Conservation (phyloP, 1,140 invertebrate genomes). For the Drosophila repletoides region DNA sequence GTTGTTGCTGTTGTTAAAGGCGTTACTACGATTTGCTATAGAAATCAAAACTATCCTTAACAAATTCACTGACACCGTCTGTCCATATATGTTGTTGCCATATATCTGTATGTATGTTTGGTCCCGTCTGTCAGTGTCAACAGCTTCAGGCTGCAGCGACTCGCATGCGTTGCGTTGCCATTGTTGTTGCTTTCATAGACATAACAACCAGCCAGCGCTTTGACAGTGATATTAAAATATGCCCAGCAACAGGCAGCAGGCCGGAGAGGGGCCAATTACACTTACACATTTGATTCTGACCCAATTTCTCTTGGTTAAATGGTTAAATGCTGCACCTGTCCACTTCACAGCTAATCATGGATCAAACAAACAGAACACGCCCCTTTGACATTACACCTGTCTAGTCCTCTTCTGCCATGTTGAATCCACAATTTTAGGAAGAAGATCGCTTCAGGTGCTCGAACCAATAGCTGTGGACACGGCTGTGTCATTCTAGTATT, state of each 20-base stretch:
- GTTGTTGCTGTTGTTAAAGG: constrained; percentile 12
- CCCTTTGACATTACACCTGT: background rate
- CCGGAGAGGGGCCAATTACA: constrained; percentile 7
- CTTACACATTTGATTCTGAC: constrained; percentile 49
- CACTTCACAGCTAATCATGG: constrained; percentile 17
- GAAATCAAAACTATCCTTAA: constrained; percentile 68
- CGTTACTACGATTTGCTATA: constrained; percentile 44
- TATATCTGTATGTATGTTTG: constrained; percentile 16
- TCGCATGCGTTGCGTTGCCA: constrained; percentile 13
- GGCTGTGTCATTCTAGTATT: too few species aligned
- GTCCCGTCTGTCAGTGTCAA: constrained; percentile 32
- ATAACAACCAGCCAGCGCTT: constrained; percentile 13
- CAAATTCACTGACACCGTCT: constrained; percentile 46
- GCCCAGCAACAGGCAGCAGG: too few species aligned
- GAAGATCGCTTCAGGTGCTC: too few species aligned
- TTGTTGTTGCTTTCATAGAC: background rate
- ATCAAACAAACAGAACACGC: constrained; percentile 2
- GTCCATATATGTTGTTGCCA: constrained; percentile 5
- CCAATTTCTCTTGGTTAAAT: constrained; percentile 44
- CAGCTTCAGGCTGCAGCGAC: constrained; percentile 8
- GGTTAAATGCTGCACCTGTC: background rate
- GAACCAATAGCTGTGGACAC: too few species aligned
- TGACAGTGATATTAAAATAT: constrained; percentile 35
- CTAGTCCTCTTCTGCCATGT: background rate
- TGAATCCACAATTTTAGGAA: background rate